Evolutionary conservation across 1,140 invertebrate species (phyloP), one percentile per base, ranked within the genome.

Genomic region (Gryon sp.): DNA sequence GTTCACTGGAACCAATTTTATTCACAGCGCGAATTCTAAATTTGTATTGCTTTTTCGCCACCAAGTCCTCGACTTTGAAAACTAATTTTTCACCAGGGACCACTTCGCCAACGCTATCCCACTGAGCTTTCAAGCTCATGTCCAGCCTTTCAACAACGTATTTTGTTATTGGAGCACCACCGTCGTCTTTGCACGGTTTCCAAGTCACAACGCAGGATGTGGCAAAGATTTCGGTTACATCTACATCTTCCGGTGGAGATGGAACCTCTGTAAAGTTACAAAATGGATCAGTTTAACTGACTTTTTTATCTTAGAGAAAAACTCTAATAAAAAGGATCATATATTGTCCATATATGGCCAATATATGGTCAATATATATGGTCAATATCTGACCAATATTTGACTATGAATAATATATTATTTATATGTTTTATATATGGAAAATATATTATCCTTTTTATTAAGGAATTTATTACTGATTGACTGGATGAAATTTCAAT

Each of bases 71-170:
- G 4, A 97, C 95, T 83, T 98, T 96, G 84, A 92, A 96, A n/a
- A 87, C 90, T 16, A 90, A 91, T 40, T 92, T 92, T 83, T 94
- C 90, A 43, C 91, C 91, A 12, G 90, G 87, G 73, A 90, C 83
- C 9, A 95, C 92, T 88, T 94, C 93, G 55, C 93, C 94, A 50
- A 97, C 93, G 75, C 92, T 93, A 57, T 95, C 93, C 96, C 97
- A 97, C 65, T 95, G 94, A 70, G 94, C 91, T 91, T 97, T 95
- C 73, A 96, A 88, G 88, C 95, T 92, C 84, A 94, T 90, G 89
- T 99, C 98, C 88, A 98, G 94, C 87, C 97, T 93, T 90, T 99
- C 98, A 78, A 99, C 93, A 8, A 98, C 88, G 83, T 99, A 99
- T 88, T 98, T 95, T 2, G 91, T 90, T 38, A 99, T 92, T 2